These are phyloP conservation scores for Trichogramma pretiosum DNA, from an alignment of 1,140 invertebrate genomes.

Conservation along the genomic window DNA sequence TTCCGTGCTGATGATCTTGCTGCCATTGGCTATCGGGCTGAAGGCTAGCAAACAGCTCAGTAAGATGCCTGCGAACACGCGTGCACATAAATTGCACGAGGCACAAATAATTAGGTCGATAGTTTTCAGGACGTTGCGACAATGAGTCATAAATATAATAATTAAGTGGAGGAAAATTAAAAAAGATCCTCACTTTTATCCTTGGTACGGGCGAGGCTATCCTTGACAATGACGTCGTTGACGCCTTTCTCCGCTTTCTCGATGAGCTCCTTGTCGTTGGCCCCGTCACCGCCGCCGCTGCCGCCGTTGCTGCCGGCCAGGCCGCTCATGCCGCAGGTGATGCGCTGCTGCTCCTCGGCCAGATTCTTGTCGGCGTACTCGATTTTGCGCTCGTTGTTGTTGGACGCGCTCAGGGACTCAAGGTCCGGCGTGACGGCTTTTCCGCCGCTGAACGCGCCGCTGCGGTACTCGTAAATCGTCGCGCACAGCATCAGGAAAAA, in stretches of 20 bases:
- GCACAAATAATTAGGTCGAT: no score
- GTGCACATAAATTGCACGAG: not conserved
- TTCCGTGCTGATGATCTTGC: slow-evolving; percentile 53
- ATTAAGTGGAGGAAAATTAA: not conserved
- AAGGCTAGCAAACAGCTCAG: slow-evolving; percentile 54
- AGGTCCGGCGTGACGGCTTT: slow-evolving; percentile 15
- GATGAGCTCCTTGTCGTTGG: slow-evolving; percentile 35
- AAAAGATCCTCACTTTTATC: not conserved
- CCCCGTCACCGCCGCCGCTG: not conserved
- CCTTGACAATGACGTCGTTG: slow-evolving; percentile 10
- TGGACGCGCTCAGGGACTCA: slow-evolving; percentile 32
- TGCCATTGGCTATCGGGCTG: slow-evolving; percentile 53
- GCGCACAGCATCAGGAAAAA: slow-evolving; percentile 51
- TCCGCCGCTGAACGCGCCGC: not conserved
- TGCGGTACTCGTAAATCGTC: slow-evolving; percentile 46
- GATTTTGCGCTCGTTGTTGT: slow-evolving; percentile 41
- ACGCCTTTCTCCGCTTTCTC: slow-evolving; percentile 30
- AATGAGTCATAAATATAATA: not conserved
- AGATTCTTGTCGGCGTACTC: slow-evolving; percentile 37
- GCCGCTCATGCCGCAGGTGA: slow-evolving; percentile 7
- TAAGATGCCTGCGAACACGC: slow-evolving; percentile 42
- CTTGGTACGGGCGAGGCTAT: slow-evolving; percentile 13
- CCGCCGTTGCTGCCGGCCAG: not conserved
- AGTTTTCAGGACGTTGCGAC: no score
- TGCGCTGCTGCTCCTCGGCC: slow-evolving; percentile 26